These are phyloP conservation scores for Limnephilus marmoratus DNA, from an alignment of 2,888 invertebrate genomes.

Conservation along the genomic window DNA sequence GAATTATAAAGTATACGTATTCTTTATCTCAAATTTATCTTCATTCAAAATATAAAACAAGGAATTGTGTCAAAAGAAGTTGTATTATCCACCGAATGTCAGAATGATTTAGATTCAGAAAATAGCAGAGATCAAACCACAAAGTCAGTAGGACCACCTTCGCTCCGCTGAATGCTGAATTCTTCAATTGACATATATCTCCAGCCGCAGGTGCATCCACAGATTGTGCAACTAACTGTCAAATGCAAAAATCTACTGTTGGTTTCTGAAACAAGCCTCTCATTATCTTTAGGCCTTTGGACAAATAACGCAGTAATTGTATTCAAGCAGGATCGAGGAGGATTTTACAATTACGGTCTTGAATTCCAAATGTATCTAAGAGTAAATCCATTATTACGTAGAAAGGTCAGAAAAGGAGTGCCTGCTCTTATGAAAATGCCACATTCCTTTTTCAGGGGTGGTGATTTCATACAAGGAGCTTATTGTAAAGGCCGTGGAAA, in stretches of 20 bases:
- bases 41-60: not conserved
- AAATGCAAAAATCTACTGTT: not conserved
- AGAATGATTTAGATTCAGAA: not conserved
- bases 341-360: not conserved
- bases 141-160: not conserved
- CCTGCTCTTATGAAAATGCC: not conserved
- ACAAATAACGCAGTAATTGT: not conserved
- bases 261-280: not conserved
- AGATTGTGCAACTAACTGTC: not conserved
- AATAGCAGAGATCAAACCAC: not conserved
- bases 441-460: not conserved
- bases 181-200: slow-evolving; percentile 13
- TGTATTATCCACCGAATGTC: not conserved
- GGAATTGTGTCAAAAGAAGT: not conserved
- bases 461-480: not conserved
- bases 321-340: not conserved
- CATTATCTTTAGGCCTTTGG: not conserved
- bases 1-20: too few species aligned
- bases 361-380: not conserved
- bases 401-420: slow-evolving; percentile 27
- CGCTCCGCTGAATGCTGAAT: not conserved
- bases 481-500: not conserved
- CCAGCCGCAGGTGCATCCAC: not conserved
- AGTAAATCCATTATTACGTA: slow-evolving; percentile 7
- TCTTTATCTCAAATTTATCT: too few species aligned